Conservation (phyloP, 2,797 vertebrate species). For the Muscicapa comitata region DNA sequence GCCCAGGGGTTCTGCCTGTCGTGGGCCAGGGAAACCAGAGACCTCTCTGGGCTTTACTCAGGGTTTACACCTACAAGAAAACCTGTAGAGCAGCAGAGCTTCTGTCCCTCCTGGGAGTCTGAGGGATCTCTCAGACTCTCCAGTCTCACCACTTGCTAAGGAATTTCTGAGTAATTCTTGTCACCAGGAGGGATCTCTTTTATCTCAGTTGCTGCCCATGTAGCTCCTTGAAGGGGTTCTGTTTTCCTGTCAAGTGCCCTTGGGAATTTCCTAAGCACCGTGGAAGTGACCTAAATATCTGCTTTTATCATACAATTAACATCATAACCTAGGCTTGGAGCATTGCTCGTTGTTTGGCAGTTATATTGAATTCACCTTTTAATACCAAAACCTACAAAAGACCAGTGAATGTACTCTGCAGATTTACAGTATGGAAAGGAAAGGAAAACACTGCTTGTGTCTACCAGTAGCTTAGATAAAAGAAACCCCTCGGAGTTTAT, state of each 20-base stretch:
- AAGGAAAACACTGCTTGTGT: background rate
- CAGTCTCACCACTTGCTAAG: background rate
- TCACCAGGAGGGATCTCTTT: slow-evolving; percentile 38
- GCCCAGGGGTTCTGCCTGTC: background rate
- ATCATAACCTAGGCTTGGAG: background rate
- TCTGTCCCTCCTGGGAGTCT: background rate
- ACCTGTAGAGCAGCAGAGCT: background rate
- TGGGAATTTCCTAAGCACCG: background rate
- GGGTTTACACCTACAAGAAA: background rate
- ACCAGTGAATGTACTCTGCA: background rate
- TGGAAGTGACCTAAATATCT: slow-evolving; percentile 46
- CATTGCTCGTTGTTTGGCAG: background rate
- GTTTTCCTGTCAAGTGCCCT: slow-evolving; percentile 11
- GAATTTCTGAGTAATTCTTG: slow-evolving; percentile 29
- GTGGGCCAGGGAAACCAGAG: background rate
- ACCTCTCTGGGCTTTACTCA: background rate
- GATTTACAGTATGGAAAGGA: background rate
- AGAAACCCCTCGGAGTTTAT: background rate
- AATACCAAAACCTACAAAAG: background rate
- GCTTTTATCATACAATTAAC: slow-evolving; percentile 21
- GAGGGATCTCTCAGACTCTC: background rate
- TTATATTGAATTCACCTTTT: slow-evolving; percentile 12
- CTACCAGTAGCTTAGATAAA: background rate
- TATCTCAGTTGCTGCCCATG: background rate
- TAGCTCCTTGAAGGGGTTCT: background rate